Conservation (phyloP, 2,113 vertebrate species). For the Eulacestoma nigropectus region DNA sequence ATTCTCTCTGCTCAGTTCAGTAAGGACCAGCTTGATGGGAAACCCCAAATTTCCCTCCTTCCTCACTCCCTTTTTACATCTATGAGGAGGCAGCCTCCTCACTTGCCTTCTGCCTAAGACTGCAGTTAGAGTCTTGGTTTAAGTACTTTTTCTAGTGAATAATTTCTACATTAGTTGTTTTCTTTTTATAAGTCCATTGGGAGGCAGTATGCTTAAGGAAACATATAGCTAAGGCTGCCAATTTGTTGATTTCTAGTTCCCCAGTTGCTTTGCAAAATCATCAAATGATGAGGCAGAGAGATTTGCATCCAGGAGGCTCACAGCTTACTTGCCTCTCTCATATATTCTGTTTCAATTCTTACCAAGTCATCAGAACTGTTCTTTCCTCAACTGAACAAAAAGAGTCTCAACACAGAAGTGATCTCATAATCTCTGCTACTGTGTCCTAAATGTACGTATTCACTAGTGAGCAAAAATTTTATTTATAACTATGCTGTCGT, state of each 20-base stretch:
- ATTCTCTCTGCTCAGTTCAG: neutral
- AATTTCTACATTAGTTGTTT: neutral
- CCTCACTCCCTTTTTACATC: neutral
- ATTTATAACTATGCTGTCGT: neutral
- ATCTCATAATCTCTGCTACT: neutral
- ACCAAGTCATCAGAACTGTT: neutral
- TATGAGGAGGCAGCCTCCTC: neutral
- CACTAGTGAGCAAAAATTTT: neutral
- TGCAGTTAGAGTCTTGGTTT: neutral
- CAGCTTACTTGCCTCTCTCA: neutral
- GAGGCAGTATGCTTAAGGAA: neutral
- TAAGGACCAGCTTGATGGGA: neutral
- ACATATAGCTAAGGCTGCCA: neutral
- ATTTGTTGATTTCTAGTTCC: neutral
- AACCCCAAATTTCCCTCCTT: neutral
- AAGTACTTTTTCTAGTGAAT: neutral
- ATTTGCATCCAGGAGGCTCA: neutral
- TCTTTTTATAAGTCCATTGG: neutral
- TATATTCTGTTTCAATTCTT: neutral
- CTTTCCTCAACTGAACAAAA: neutral
- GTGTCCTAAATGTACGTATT: neutral
- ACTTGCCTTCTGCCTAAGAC: neutral
- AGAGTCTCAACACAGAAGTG: neutral
- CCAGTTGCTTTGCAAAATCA: neutral
- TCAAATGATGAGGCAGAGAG: neutral